Evolutionary conservation across 1,140 invertebrate species (phyloP), one percentile per base, ranked within the genome.

Genomic region (Temnothorax nylanderi): DNA sequence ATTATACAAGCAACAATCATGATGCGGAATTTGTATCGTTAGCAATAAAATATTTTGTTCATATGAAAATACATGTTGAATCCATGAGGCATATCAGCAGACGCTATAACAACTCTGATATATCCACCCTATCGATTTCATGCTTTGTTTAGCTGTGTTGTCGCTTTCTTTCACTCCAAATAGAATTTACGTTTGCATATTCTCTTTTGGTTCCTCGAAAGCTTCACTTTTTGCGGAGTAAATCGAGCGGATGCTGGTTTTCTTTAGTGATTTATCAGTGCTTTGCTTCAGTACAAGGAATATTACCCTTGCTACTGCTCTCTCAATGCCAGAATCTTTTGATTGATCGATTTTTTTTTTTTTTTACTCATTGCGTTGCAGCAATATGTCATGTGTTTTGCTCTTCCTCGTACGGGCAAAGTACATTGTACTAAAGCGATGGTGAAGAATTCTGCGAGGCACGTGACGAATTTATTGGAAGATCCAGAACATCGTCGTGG

Each of bases 21-120:
- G 34, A 54, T 67, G 75, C 76, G 80, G 85, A 92, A 87, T 90
- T 86, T 95, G 93, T 94, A 94, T 88, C 82, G 64, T 89, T 78
- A 90, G 88, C 87, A 94, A 94, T 94, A 94, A 94, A 94, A 90
- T 91, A 88, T 88, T 85, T 92, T 90, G 90, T 88, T 87, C 62
- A 92, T 89, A 78, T 67, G 85, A 90, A 92, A 87, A 88, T 90
- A 92, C 56, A 89, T 91, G 77, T 91, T 90, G 75, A 90, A 90
- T 90, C 85, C 90, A 90, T 91, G 78, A 90, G 87, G 85, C 82
- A 84, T 75, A 80, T 72, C 86, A 34, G 77, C 60, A 88, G 60
- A 86, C 69, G 62, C 44, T 85, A 71, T 54, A 21, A 90, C 74
- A 87, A 82, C 75, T 87, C 37, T 88, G 60, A 89, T 62, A 78